A percentile compares a stretch with the other conserved stretches of the same genome.
phyloP scores from a whole-genome alignment of 2,888 invertebrate genomes.

The Eupithecia pulchellata region DNA sequence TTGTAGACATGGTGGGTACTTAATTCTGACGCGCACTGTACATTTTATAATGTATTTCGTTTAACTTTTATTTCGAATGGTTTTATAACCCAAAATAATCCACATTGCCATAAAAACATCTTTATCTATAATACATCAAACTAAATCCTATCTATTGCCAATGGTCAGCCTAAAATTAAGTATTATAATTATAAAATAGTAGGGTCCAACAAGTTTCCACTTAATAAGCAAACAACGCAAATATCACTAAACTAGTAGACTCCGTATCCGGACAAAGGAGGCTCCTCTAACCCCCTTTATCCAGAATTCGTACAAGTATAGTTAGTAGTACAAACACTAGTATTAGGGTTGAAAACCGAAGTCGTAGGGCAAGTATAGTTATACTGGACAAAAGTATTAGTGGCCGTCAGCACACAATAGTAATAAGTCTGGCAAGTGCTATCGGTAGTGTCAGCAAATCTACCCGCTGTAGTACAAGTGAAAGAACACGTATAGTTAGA shows the following conservation, averaged over 20 bases:
- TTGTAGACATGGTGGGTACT: no score
- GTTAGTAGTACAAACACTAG: constrained; percentile 62
- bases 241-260: background rate
- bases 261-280: background rate
- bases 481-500: constrained; percentile 63
- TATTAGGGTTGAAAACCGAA: constrained; percentile 70
- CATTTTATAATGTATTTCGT: no score
- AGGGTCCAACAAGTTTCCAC: background rate
- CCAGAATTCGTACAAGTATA: constrained; percentile 10
- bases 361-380: constrained; percentile 73
- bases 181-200: background rate
- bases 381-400: constrained; percentile 62
- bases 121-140: background rate
- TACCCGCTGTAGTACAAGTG: constrained; percentile 68
- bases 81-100: background rate
- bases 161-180: background rate
- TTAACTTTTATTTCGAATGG: background rate
- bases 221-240: background rate
- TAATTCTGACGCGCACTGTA: no score
- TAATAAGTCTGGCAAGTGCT: constrained; percentile 72
- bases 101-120: background rate
- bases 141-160: background rate
- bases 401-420: constrained; percentile 62
- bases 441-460: constrained; percentile 70
- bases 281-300: background rate